Evolutionary conservation across 1,140 invertebrate species (phyloP).

Genomic region (Matsumurasca onukii): DNA sequence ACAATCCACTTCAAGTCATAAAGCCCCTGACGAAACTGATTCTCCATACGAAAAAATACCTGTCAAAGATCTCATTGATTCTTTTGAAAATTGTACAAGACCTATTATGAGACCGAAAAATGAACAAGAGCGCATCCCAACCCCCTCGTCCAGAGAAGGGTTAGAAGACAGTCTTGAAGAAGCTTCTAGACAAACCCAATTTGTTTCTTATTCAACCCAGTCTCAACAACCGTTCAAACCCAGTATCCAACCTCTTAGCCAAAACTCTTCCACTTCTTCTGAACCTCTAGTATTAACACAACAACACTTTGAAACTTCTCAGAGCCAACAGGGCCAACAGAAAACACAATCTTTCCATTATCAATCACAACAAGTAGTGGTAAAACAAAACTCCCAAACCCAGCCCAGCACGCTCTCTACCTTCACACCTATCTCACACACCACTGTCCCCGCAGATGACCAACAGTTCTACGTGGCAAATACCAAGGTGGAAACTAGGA

Average conservation of each 20-base stretch:
- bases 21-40: conserved; percentile 35
- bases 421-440: conserved; percentile 14
- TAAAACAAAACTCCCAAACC: not conserved
- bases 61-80: conserved; percentile 62
- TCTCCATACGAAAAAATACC: conserved; percentile 57
- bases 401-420: not conserved
- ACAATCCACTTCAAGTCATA: conserved; percentile 13
- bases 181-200: not conserved
- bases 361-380: conserved; percentile 7
- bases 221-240: conserved; percentile 24
- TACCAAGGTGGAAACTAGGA: conserved; percentile 29
- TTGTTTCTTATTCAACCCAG: conserved; percentile 15
- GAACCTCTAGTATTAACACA: not conserved
- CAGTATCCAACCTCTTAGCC: not conserved
- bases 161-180: conserved; percentile 6
- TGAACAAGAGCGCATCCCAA: conserved; percentile 48
- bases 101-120: conserved; percentile 58
- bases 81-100: conserved; percentile 60
- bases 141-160: not conserved
- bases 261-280: too few species aligned
- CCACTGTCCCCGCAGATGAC: not conserved
- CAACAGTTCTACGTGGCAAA: conserved; percentile 27
- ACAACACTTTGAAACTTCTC: conserved; percentile 22
- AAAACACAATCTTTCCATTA: conserved; percentile 17
- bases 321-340: not conserved